phyloP scores from a whole-genome alignment of 2,113 vertebrate genomes.

The Reinhardtius hippoglossoides region DNA sequence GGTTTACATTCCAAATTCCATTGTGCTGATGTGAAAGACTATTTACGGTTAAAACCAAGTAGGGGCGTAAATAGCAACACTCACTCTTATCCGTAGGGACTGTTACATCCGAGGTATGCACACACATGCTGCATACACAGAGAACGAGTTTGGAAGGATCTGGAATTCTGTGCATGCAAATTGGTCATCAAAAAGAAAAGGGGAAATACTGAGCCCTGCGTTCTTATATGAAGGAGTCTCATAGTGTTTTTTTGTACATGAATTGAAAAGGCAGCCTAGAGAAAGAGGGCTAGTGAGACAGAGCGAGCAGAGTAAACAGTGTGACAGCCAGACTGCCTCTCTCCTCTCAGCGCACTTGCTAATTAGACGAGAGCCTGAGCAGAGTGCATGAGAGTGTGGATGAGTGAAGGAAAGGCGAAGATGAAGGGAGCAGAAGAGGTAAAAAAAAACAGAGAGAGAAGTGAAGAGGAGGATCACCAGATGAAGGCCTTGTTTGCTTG shows the following conservation, averaged over 20 bases:
- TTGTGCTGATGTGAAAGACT: conserved; percentile 32
- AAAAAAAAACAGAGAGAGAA: neutral
- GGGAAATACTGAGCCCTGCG: neutral
- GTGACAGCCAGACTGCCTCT: conserved; percentile 31
- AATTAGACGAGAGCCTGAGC: conserved; percentile 41
- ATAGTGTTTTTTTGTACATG: conserved; percentile 17
- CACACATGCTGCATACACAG: neutral
- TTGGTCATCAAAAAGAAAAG: neutral
- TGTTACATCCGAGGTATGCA: conserved; percentile 12
- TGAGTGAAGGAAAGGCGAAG: neutral
- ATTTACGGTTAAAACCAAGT: conserved; percentile 39
- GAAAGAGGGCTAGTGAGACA: neutral
- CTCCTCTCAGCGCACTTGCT: conserved; percentile 42
- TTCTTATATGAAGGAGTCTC: neutral
- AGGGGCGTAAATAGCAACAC: conserved; percentile 32
- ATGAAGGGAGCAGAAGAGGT: neutral
- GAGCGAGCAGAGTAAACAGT: conserved; percentile 41
- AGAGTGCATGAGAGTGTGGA: conserved; percentile 10
- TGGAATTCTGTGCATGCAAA: neutral
- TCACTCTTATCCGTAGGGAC: neutral
- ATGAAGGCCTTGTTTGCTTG: conserved; percentile 53
- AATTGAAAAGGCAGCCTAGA: conserved; percentile 15
- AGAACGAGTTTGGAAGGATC: neutral
- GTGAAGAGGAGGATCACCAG: conserved; percentile 26
- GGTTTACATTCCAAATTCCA: conserved; percentile 68